Conservation (phyloP, 2,113 vertebrate genomes). For the Lamprologus speciosus region DNA sequence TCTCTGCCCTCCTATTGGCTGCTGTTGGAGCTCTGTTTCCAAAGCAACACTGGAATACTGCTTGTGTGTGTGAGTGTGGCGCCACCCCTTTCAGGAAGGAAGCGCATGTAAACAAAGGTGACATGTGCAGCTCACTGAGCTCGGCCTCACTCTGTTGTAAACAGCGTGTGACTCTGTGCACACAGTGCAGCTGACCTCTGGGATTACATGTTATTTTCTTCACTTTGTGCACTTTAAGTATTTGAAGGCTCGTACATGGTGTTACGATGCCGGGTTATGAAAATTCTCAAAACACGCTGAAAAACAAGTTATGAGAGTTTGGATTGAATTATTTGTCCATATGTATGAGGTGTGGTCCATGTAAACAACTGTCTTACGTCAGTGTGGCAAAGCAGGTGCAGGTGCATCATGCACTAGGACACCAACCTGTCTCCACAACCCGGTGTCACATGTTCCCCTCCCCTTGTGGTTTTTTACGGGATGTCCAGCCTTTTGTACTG, state of each 20-base stretch:
- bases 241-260: background rate
- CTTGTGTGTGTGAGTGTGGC: background rate
- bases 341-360: background rate
- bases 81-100: constrained; percentile 59
- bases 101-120: constrained; percentile 56
- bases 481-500: background rate
- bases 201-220: constrained; percentile 17
- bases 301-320: background rate
- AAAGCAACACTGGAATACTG: constrained; percentile 66
- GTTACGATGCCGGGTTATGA: background rate
- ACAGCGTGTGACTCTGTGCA: constrained; percentile 22
- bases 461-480: background rate
- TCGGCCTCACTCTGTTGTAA: constrained; percentile 3
- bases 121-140: constrained; percentile 30
- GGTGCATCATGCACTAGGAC: background rate
- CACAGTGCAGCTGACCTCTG: background rate
- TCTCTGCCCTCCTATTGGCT: constrained; percentile 51
- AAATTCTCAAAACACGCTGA: background rate
- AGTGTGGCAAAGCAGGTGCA: background rate
- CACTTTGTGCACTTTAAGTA: background rate
- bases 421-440: constrained; percentile 13
- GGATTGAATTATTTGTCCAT: background rate
- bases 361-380: background rate
- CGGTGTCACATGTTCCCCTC: background rate
- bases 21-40: constrained; percentile 49